Base-by-base conservation (phyloP, 2,113 vertebrate genomes). In the Numenius arquata region DNA sequence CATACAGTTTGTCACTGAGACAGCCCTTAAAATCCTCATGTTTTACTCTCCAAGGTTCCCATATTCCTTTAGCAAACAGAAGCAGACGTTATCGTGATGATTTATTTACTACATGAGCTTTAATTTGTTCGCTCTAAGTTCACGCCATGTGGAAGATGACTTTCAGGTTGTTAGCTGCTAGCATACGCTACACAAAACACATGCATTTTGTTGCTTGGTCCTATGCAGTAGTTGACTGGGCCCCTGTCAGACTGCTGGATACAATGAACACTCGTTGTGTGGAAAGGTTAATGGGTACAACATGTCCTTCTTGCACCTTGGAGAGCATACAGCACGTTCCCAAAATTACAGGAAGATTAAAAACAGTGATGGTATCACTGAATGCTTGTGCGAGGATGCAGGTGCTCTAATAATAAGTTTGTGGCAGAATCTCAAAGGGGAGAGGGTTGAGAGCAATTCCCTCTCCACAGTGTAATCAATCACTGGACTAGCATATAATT, bases 401-500 rank as follows among this genome's bases (percentile, higher is more conserved):
- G 97, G 95, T 98, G 97, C 79, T 97, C 73, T 97, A 96, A 94
- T 83, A 96, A 95, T 89, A 96, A 93, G 77, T 77, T 85, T 80
- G 94, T 88, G 75, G 77, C 94, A 79, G 38, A 90, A 73, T 94
- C 95, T 96, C 87, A 85, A 91, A 96, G 85, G 91, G 88, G 90
- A 94, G 84, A 89, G 89, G 79, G 58, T 90, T 96, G 96, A 97
- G 92, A 98, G 96, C 67, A 93, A 90, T 96, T 98, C 96, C 94
- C 68, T 91, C 80, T 88, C 66, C 84, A 85, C 80, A 88, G 45
- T 89, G 86, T 96, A 98, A 98, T 98, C 97, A 98, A 96, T 98
- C 98, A 98, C 83, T 90, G 88, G 65, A 82, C 75, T 96, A 89
- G 45, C 8, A 36, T 95, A 72, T 96, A 97, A 98, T 98, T 97